Conservation (phyloP, 2,797 vertebrate species). For the Diglossa cyanea region DNA sequence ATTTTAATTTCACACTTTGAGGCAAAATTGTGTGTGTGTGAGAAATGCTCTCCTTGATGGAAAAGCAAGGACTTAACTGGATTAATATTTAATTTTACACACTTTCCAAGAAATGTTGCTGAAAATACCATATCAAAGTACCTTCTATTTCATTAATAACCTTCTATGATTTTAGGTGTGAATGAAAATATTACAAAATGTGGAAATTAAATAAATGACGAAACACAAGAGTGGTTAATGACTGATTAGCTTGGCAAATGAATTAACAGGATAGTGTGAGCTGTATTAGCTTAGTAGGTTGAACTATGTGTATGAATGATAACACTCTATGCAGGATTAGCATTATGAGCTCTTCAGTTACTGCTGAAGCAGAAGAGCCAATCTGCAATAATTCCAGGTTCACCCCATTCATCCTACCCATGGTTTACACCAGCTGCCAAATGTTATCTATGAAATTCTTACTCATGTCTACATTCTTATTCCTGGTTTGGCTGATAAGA, state of each 20-base stretch:
- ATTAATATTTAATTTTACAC: background rate
- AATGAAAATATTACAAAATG: constrained; percentile 54
- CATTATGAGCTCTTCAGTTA: background rate
- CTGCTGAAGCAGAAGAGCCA: background rate
- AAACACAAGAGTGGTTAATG: constrained; percentile 15
- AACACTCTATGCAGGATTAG: background rate
- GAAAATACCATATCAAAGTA: constrained; percentile 28
- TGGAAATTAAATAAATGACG: constrained; percentile 42
- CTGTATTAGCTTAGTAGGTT: background rate
- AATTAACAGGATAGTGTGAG: background rate
- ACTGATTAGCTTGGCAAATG: constrained; percentile 9
- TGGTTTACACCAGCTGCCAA: background rate
- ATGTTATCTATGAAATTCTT: background rate
- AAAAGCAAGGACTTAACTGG: background rate
- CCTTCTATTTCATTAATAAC: constrained; percentile 2
- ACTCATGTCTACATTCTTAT: background rate
- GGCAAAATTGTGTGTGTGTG: fast-evolving
- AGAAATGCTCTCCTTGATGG: background rate
- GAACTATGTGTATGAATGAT: background rate
- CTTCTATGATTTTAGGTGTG: background rate
- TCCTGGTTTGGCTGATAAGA: background rate
- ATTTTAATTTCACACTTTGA: background rate
- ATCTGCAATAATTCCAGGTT: background rate
- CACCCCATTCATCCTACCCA: background rate
- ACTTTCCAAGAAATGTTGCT: background rate